Conservation (phyloP, 2,888 invertebrate genomes). For the Spodoptera littoralis region DNA sequence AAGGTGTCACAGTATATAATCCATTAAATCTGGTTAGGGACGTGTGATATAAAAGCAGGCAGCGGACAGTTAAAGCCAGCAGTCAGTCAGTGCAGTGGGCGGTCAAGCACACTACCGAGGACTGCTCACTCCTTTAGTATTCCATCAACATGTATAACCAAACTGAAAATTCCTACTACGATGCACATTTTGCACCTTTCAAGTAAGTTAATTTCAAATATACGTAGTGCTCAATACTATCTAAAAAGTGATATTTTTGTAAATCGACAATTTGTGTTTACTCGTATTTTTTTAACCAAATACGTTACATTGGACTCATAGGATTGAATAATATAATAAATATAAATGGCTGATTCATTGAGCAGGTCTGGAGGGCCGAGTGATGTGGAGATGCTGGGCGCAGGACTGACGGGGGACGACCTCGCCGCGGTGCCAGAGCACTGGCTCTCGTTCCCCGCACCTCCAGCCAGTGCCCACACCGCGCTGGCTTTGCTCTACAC, state of each 20-base stretch:
- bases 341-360: neutral
- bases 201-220: slow-evolving; percentile 67
- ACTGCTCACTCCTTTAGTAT: slow-evolving; percentile 77
- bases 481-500: slow-evolving; percentile 93
- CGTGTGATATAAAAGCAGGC: slow-evolving; percentile 76
- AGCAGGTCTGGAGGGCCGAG: slow-evolving; percentile 67
- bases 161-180: slow-evolving; percentile 74
- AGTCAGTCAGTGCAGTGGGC: slow-evolving; percentile 86
- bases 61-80: slow-evolving; percentile 60
- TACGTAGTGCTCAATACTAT: neutral
- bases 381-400: slow-evolving; percentile 90
- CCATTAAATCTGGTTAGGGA: slow-evolving; percentile 78
- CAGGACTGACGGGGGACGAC: slow-evolving; percentile 93
- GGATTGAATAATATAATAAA: neutral
- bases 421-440: slow-evolving; percentile 93
- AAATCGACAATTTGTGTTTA: neutral
- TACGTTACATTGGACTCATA: no score
- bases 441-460: slow-evolving; percentile 94
- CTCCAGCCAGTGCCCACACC: slow-evolving; percentile 94
- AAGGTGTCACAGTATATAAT: slow-evolving; percentile 78
- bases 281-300: no score
- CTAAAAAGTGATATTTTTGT: neutral
- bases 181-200: slow-evolving; percentile 81
- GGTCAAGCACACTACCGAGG: slow-evolving; percentile 79
- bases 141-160: slow-evolving; percentile 76